These are phyloP conservation scores for Decapterus maruadsi DNA, from an alignment of 2,797 vertebrate species.

Conservation along the genomic window DNA sequence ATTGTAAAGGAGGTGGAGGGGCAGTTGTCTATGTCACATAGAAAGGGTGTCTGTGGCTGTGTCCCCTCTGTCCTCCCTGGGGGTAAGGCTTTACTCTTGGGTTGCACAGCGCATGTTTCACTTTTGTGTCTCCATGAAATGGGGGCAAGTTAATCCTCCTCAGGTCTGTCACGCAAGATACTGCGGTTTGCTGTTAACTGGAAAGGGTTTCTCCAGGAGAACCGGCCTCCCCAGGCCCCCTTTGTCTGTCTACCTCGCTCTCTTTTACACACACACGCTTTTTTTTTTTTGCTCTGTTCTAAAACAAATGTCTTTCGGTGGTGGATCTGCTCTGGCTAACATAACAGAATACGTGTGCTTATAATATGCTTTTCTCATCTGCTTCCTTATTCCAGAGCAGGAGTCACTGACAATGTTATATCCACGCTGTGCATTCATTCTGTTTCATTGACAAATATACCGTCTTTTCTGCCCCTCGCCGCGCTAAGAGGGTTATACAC, in stretches of 20 bases:
- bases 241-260: constrained; percentile 65
- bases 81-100: constrained; percentile 79
- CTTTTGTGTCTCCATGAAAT: constrained; percentile 82
- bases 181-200: constrained; percentile 55
- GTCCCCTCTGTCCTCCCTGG: constrained; percentile 69
- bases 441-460: constrained; percentile 11
- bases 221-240: constrained; percentile 43
- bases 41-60: constrained; percentile 65
- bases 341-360: constrained; percentile 34
- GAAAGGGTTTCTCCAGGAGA: constrained; percentile 69
- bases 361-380: constrained; percentile 27
- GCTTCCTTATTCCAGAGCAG: constrained; percentile 19
- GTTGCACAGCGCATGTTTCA: constrained; percentile 80
- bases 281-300: constrained; percentile 39
- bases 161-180: constrained; percentile 82
- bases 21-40: constrained; percentile 67
- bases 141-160: constrained; percentile 84
- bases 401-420: not conserved
- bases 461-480: constrained; percentile 16
- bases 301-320: constrained; percentile 46
- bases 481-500: not conserved
- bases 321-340: constrained; percentile 36
- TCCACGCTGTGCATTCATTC: constrained; percentile 6
- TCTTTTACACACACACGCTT: constrained; percentile 17
- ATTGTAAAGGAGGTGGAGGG: constrained; percentile 46